Conservation (phyloP, 2,113 vertebrate genomes). For the Bos indicus region DNA sequence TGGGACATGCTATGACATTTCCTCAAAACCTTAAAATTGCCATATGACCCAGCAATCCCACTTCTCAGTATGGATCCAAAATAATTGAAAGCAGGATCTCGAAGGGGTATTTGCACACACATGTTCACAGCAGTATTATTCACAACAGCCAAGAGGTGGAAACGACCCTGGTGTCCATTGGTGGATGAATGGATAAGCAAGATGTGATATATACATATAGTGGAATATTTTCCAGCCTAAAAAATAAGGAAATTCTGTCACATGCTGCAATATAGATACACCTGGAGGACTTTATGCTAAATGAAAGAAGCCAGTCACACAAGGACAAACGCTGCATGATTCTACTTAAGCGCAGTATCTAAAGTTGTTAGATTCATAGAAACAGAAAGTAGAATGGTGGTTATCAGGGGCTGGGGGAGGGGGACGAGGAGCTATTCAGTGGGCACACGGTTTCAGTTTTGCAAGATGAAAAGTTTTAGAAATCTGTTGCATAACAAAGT, state of each 20-base stretch:
- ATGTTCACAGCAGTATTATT: background rate
- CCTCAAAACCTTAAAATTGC: background rate
- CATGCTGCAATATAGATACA: background rate
- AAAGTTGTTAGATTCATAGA: background rate
- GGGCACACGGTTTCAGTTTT: background rate
- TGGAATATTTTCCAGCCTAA: background rate
- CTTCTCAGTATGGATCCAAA: background rate
- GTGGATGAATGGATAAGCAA: background rate
- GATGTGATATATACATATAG: background rate
- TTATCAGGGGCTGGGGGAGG: background rate
- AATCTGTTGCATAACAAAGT: background rate
- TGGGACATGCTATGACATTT: background rate
- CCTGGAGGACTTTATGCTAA: background rate
- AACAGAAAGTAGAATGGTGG: constrained; percentile 17
- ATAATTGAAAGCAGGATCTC: background rate
- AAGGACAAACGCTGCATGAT: background rate
- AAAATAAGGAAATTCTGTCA: background rate
- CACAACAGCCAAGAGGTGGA: background rate
- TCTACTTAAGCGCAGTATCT: background rate
- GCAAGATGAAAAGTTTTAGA: background rate
- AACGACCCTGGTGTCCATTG: background rate
- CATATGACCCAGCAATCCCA: background rate
- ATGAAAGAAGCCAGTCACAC: background rate
- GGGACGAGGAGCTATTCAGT: background rate
- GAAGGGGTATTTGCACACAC: background rate